Conservation (phyloP, 2,797 vertebrate genomes). For the Vultur gryphus region DNA sequence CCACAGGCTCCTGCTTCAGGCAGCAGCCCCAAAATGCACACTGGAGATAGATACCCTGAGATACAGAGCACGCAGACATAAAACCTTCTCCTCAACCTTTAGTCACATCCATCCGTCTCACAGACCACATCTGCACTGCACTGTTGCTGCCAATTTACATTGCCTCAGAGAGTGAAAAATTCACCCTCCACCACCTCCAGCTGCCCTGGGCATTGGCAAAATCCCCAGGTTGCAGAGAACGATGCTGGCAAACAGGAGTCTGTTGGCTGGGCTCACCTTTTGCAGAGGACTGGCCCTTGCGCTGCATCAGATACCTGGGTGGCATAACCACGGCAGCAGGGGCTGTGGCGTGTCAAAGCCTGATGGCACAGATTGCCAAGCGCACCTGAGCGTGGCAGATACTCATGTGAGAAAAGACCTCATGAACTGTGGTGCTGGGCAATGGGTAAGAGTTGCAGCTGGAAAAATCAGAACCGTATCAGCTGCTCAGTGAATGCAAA, state of each 20-base stretch:
- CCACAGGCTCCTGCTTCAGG: neutral
- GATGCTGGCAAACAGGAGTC: neutral
- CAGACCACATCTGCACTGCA: neutral
- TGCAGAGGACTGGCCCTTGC: fast-evolving
- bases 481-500: neutral
- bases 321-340: neutral
- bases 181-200: neutral
- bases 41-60: neutral
- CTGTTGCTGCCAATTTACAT: neutral
- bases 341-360: neutral
- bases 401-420: neutral
- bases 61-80: neutral
- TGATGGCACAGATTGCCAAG: neutral
- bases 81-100: neutral
- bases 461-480: neutral
- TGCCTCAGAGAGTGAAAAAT: neutral
- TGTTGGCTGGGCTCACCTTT: neutral
- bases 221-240: neutral
- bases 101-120: neutral
- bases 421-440: neutral
- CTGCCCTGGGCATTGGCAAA: neutral
- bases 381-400: neutral
- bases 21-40: neutral
- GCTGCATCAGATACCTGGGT: neutral
- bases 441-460: neutral